Evolutionary conservation across 2,888 invertebrate genomes (phyloP).

Genomic region (Phytoseiulus persimilis): DNA sequence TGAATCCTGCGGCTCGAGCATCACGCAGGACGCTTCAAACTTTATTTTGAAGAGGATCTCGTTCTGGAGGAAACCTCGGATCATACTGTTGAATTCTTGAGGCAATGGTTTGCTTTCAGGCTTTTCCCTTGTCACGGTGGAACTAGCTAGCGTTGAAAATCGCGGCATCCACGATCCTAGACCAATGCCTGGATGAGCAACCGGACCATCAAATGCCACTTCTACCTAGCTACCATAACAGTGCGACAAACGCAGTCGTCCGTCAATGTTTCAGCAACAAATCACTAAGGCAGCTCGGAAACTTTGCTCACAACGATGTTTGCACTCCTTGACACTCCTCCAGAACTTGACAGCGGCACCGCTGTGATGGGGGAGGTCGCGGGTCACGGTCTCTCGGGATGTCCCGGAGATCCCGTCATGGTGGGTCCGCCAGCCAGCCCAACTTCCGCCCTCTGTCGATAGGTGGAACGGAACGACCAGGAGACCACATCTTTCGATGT

Average conservation of each 20-base stretch:
- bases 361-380: neutral
- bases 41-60: no score
- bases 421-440: no score
- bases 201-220: neutral
- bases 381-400: neutral
- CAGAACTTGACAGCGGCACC: neutral
- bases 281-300: neutral
- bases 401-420: neutral
- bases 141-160: neutral
- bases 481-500: slow-evolving; percentile 24
- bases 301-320: neutral
- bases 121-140: neutral
- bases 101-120: neutral
- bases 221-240: neutral
- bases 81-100: no score
- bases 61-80: no score
- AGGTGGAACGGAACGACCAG: slow-evolving; percentile 33
- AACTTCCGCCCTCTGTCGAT: neutral
- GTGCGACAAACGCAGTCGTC: neutral
- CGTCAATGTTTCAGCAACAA: neutral
- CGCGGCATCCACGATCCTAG: neutral
- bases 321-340: neutral
- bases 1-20: no score
- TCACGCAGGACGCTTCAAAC: no score
- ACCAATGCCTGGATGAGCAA: neutral